Evolutionary conservation across 2,113 vertebrate genomes (phyloP), one percentile per base, ranked within the genome.

Genomic region (Vimba vimba): DNA sequence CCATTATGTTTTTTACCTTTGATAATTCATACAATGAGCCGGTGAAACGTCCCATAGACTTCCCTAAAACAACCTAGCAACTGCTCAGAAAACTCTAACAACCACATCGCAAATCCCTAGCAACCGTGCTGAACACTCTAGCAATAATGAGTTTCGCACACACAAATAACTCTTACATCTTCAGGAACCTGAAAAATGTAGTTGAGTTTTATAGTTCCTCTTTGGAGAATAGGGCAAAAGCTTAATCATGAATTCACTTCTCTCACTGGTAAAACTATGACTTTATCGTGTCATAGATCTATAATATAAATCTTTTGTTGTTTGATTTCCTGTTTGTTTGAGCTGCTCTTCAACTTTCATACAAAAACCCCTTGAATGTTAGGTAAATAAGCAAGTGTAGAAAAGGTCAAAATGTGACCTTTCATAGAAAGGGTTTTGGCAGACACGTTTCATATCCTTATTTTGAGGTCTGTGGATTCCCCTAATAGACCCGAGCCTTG

Each of bases 371-470:
- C 4, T 39, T n/a, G 71, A 71, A 71, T 86, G 47, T 84, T 76
- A 89, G 73, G 45, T 86, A 57, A 71, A 83, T 45, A 19, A 64
- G 50, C 73, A 50, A 83, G 39, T 68, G 82, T 57, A 83, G 75
- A 84, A 80, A 55, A 69, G 10, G 17, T 78, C 43, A 81, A 39
- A 68, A 25, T 80, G 15, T 90, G 85, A 90, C 86, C 83, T 86
- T 86, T 91, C 57, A 57, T 62, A 36, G 6, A 75, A 87, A 87
- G 78, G 82, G 76, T 84, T 82, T 64, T 59, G 84, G 25, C 45
- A 68, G 79, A 64, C 60, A 47, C 52, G 86, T 92, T 91, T 91
- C 91, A 90, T 71, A 90, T 92, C 89, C 88, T 79, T 85, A 68
- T 92, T 90, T 87, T 85, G 59, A 86, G 87, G n/a, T 52, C 73